Percentiles rank a stretch among this genome's conserved stretches.
phyloP scores from a whole-genome alignment of 2,888 invertebrate genomes.

The Agrochola litura region DNA sequence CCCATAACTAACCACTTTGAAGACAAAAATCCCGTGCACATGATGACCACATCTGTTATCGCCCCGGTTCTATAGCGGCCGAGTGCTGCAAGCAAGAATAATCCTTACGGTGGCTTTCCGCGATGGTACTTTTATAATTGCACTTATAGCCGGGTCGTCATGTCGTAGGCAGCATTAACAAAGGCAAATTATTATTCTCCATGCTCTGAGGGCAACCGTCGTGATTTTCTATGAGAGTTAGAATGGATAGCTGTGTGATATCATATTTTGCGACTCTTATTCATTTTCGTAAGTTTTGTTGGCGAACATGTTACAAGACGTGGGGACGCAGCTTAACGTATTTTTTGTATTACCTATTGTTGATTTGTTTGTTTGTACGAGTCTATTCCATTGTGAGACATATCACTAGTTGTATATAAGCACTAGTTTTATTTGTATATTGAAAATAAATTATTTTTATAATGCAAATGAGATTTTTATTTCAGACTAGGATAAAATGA shows the following conservation, averaged over 20 bases:
- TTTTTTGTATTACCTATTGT: slow-evolving; percentile 48
- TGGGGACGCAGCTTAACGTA: slow-evolving; percentile 13
- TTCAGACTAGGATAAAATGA: slow-evolving; percentile 39
- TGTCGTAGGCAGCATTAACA: background rate
- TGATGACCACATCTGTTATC: no score
- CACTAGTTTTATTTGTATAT: slow-evolving; percentile 67
- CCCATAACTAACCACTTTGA: no score
- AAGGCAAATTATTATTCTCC: background rate
- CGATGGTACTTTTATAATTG: background rate
- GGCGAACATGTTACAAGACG: background rate
- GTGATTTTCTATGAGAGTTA: background rate
- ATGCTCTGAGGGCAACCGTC: background rate
- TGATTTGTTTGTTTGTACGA: slow-evolving; percentile 62
- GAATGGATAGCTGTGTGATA: background rate
- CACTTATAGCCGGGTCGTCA: background rate
- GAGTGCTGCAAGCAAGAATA: no score
- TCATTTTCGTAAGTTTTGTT: background rate
- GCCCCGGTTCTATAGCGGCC: no score
- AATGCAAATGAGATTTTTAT: slow-evolving; percentile 61
- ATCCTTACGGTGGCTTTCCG: no score
- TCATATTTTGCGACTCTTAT: background rate
- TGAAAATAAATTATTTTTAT: slow-evolving; percentile 79
- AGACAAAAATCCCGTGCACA: no score
- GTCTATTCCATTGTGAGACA: slow-evolving; percentile 71
- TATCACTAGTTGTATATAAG: slow-evolving; percentile 77